phyloP scores from a whole-genome alignment of 1,140 invertebrate genomes.

The Heliconius nattereri region DNA sequence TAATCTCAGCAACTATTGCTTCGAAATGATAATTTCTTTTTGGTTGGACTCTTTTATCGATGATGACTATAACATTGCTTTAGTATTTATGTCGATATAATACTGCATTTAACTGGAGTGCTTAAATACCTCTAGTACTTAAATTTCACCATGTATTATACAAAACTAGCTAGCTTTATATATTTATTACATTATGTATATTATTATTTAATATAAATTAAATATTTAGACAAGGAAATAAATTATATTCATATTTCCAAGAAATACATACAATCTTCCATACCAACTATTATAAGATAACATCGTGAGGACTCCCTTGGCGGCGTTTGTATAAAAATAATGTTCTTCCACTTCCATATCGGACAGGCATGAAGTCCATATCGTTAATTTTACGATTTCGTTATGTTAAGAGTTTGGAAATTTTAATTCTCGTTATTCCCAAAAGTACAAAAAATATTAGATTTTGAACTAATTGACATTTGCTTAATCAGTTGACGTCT shows the following conservation, averaged over 20 bases:
- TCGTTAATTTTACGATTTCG: constrained; percentile 29
- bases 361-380: constrained; percentile 24
- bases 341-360: constrained; percentile 24
- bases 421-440: background rate
- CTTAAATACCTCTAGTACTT: too few relatives aligned
- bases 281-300: constrained; percentile 27
- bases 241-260: background rate
- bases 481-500: background rate
- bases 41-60: too few relatives aligned
- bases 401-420: constrained; percentile 3
- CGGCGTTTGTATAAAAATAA: constrained; percentile 30
- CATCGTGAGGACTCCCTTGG: constrained; percentile 6
- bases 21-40: too few relatives aligned
- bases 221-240: background rate
- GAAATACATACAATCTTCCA: background rate
- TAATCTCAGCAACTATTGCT: too few relatives aligned
- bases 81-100: too few relatives aligned
- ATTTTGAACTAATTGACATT: background rate
- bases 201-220: too few relatives aligned
- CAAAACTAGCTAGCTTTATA: too few relatives aligned
- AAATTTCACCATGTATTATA: too few relatives aligned
- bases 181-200: too few relatives aligned
- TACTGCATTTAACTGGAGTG: too few relatives aligned
- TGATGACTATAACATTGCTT: too few relatives aligned
- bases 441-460: background rate